Evolutionary conservation across 2,888 invertebrate genomes (phyloP), one percentile per base, ranked within the genome.

Genomic region (Rutpela maculata): DNA sequence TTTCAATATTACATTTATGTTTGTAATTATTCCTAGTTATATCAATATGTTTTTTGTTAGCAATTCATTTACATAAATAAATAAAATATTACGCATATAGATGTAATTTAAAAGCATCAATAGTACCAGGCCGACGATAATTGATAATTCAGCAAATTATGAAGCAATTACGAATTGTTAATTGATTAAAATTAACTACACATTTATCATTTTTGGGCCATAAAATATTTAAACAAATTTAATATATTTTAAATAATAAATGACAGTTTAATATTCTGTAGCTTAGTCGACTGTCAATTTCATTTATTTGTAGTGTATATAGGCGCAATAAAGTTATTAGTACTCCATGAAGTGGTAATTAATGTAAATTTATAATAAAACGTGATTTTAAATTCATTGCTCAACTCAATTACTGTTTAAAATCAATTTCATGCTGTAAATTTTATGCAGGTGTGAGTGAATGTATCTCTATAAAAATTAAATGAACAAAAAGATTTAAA

Each of bases 351-450:
- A 12, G 15, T n/a, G 76, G 68, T 78, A 76, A 67, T 72, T 70
- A 78, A 74, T 76, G 75, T 68, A 59, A 71, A 76, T 78, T 56
- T 75, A 69, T 73, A 70, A 76, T 70, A 68, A 69, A 77, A 69
- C 65, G 69, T 31, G 73, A 69, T 77, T 59, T 60, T 71, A 74
- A 74, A 71, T 70, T 74, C 60, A 76, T 74, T 62, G 66, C 60
- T 19, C 43, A 56, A 78, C 66, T 70, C 65, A 43, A 65, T 65
- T 65, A 65, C n/a, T 65, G 43, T 43, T 43, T 12, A 19, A 65
- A 65, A 65, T 65, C 18, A 43, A 65, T 63, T 63, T 26, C 22
- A 4, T 3, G 22, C 22, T 26, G 22, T 26, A 26, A 35, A 35
- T 35, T 35, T 0, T 35, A 35, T 35, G 31, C 31, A 35, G 31